These are phyloP conservation scores for Nothobranchius furzeri DNA, from an alignment of 2,113 vertebrate species.

Conservation along the genomic window DNA sequence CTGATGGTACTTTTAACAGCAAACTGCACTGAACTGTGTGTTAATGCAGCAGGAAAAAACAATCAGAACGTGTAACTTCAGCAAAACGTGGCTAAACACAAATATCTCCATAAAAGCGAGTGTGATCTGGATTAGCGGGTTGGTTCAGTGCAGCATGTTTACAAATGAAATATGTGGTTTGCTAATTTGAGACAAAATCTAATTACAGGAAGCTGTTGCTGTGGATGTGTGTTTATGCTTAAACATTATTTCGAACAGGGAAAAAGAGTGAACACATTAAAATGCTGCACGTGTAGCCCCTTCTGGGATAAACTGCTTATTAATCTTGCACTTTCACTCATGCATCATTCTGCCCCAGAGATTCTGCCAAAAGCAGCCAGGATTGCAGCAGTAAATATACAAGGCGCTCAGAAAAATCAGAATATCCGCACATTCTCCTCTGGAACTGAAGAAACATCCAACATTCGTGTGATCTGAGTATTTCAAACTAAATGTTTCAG, in stretches of 20 bases:
- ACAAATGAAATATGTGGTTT: conserved; percentile 7
- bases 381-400: conserved; percentile 49
- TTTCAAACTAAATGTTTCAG: background rate
- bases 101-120: background rate
- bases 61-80: background rate
- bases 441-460: conserved; percentile 7
- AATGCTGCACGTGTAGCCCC: conserved; percentile 37
- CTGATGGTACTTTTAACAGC: background rate
- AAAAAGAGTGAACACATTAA: conserved; percentile 32
- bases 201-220: background rate
- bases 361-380: conserved; percentile 43
- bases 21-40: conserved; percentile 8
- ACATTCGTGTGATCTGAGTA: conserved; percentile 7
- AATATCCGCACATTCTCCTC: conserved; percentile 33
- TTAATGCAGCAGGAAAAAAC: conserved; percentile 5
- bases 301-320: conserved; percentile 57
- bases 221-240: background rate
- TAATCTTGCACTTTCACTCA: conserved; percentile 62
- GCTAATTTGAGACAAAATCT: conserved; percentile 1
- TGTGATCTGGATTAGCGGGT: background rate
- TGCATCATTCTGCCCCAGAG: conserved; percentile 58
- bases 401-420: conserved; percentile 44
- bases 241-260: conserved; percentile 12
- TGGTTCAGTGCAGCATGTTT: background rate
- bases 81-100: background rate